These are phyloP conservation scores for Cyrtodaria siliqua DNA, from an alignment of 2,888 invertebrate genomes.

Conservation along the genomic window DNA sequence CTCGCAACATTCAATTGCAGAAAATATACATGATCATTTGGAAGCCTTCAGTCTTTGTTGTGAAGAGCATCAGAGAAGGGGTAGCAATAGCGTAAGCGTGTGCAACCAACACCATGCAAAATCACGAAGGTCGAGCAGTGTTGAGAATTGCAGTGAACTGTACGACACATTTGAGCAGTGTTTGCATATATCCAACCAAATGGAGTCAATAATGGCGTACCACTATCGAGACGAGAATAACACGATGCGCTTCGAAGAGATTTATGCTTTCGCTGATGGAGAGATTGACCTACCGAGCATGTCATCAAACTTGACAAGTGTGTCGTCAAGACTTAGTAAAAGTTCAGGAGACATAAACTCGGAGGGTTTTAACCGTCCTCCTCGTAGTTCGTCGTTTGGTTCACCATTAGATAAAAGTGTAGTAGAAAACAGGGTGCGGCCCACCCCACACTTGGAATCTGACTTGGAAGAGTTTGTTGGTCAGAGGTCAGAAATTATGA, in stretches of 20 bases:
- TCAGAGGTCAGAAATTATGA: constrained; percentile 30
- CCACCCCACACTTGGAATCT: constrained; percentile 22
- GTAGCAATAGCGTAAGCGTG: constrained; percentile 37
- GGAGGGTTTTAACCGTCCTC: neutral
- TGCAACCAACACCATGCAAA: neutral
- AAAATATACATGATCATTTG: constrained; percentile 24
- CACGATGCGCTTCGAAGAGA: constrained; percentile 65
- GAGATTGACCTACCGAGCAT: constrained; percentile 24
- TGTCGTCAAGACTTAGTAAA: constrained; percentile 6
- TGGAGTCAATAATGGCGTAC: constrained; percentile 80
- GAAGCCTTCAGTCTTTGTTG: constrained; percentile 2
- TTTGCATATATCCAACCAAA: constrained; percentile 77
- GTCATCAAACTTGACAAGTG: constrained; percentile 14
- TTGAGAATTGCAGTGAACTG: neutral
- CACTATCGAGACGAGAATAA: constrained; percentile 76
- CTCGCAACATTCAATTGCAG: constrained; percentile 24
- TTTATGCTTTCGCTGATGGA: constrained; percentile 55
- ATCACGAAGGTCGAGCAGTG: neutral
- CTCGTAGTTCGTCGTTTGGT: neutral
- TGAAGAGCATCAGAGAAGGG: constrained; percentile 21
- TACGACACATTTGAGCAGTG: constrained; percentile 80
- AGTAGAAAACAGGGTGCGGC: constrained; percentile 6
- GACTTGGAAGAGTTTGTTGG: constrained; percentile 55
- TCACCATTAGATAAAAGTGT: neutral
- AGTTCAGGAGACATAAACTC: neutral